Base-by-base conservation (phyloP, 2,113 vertebrate species). In the Trochalopteron elliotii region DNA sequence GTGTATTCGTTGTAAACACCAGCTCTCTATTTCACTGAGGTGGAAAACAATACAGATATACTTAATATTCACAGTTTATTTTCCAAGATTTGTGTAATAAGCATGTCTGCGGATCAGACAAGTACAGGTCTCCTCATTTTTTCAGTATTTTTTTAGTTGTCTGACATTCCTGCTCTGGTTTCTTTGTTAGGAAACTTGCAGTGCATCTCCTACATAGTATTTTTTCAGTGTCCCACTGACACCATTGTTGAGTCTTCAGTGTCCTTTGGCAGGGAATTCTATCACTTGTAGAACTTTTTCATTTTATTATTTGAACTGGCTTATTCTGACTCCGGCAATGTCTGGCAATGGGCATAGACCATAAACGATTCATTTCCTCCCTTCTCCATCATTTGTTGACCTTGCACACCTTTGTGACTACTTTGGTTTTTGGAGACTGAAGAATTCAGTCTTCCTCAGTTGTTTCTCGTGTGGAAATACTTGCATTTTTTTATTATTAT, bases 281-380 rank as follows among this genome's bases (percentile, higher is more conserved):
- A 5, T 49, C 39, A 16, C 31, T 85, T 81, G 10, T 11, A 68
- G 42, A 42, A 25, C 9, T 33, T 77, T 7, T 27, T 52, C 11
- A 18, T 74, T 91, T 84, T 78, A 15, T 71, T 59, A 25, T 67
- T 78, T 33, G 15, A 88, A 64, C 30, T 79, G 63, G 5, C 25
- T 90, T n/a, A 15, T 16, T 20, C 52, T 67, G 25, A 23, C 37
- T 85, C 16, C 83, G 65, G 25, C 21, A 35, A 4, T 69, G 28
- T 85, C 16, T 85, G 65, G 25, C 21, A 35, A 4, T 69, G 28
- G 28, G 13, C 31, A 8, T 23, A 64, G 49, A 47, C 19, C 3
- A 1, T 27, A 11, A 72, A 21, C 2, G 3, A 44, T 61, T 56
- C 0, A 3, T 35, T 10, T 47, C 5, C 8, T 88, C 16, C 10